Conservation (phyloP, 2,888 invertebrate genomes). For the Bellardia pandia region DNA sequence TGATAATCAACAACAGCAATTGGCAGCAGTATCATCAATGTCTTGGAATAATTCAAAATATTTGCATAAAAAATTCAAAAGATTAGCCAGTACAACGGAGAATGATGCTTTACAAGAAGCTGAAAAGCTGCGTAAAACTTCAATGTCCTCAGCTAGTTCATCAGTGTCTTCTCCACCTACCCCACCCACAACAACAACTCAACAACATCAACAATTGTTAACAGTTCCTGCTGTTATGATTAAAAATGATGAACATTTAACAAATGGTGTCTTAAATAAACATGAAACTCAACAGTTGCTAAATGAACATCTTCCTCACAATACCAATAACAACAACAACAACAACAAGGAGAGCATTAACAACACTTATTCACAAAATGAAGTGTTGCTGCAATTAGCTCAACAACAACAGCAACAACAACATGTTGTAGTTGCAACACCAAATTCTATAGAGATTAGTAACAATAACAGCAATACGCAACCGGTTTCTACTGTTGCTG, state of each 20-base stretch:
- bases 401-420: constrained; percentile 55
- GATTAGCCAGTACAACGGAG: constrained; percentile 87
- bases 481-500: background rate
- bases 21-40: constrained; percentile 67
- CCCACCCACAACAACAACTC: constrained; percentile 70
- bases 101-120: constrained; percentile 71
- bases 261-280: constrained; percentile 63
- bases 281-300: constrained; percentile 42
- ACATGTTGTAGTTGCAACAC: constrained; percentile 6
- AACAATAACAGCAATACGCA: constrained; percentile 12
- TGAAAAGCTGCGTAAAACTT: constrained; percentile 78
- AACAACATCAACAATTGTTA: constrained; percentile 22
- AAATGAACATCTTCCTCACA: constrained; percentile 30
- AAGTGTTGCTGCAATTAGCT: constrained; percentile 47
- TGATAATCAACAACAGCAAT: constrained; percentile 64
- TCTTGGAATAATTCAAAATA: constrained; percentile 88
- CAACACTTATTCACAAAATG: constrained; percentile 48
- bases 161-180: constrained; percentile 79
- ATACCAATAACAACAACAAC: constrained; percentile 47
- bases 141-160: constrained; percentile 79
- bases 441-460: constrained; percentile 34
- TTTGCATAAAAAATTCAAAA: constrained; percentile 96
- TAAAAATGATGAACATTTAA: constrained; percentile 58
- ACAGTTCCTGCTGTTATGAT: background rate
- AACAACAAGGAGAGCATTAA: constrained; percentile 24